Evolutionary conservation across 2,797 vertebrate species (phyloP).

Genomic region (Myiotriccus ornatus): DNA sequence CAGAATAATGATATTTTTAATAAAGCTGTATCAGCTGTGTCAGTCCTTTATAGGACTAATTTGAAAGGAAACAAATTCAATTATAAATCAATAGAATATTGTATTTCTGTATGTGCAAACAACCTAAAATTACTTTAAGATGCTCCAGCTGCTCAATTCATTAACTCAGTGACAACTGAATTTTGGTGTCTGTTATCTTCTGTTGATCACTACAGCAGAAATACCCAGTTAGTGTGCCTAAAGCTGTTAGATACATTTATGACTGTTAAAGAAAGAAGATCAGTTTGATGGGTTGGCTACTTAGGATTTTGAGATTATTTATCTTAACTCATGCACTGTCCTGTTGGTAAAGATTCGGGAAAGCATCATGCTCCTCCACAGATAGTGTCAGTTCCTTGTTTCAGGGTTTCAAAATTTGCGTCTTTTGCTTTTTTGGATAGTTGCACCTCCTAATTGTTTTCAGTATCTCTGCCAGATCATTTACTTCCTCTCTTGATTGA

Average conservation of each 20-base stretch:
- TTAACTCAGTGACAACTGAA: constrained; percentile 11
- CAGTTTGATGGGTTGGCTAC: background rate
- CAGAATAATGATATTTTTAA: background rate
- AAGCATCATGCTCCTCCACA: background rate
- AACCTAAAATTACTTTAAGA: constrained; percentile 38
- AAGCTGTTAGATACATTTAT: background rate
- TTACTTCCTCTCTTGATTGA: background rate
- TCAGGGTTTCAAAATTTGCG: background rate
- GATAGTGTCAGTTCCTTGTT: background rate
- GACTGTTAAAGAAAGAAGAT: background rate
- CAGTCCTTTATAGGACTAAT: background rate
- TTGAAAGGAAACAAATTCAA: constrained; percentile 2
- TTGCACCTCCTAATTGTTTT: background rate
- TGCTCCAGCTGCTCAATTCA: constrained; percentile 34
- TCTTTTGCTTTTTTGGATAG: background rate
- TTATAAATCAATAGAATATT: constrained; percentile 25
- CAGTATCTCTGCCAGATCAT: background rate
- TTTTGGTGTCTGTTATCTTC: background rate
- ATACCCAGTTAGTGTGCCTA: background rate
- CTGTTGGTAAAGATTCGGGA: background rate
- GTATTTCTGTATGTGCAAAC: constrained; percentile 35
- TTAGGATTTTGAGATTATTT: background rate
- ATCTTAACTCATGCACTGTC: background rate
- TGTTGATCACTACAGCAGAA: background rate
- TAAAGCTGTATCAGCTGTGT: constrained; percentile 16